Base-by-base conservation (phyloP, 1,140 invertebrate genomes). In the Lepidostoma basale region DNA sequence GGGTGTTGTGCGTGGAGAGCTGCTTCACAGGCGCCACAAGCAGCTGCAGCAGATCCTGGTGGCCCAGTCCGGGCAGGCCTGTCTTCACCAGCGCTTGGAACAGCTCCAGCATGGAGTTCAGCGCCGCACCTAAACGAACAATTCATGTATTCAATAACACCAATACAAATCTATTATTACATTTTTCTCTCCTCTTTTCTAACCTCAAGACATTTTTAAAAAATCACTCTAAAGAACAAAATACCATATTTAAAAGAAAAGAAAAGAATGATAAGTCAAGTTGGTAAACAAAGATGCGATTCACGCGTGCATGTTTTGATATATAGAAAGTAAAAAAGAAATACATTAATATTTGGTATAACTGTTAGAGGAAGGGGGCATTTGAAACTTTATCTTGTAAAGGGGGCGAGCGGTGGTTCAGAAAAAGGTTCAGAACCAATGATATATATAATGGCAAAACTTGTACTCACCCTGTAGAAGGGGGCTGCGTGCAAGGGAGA, bases 31-130 rank as follows among this genome's bases (percentile, higher is more conserved):
- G 90, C 20, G 87, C 83, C 62, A 92, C 86, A 9, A 95, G 79
- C 82, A 92, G 85, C 12, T 86, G 83, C 10, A 97, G 79, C 16
- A 98, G 81, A 69, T 95, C 90, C 59, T 90, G 87, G 71, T 94
- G 95, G 16, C 90, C 88, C 28, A 96, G 85, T 45, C 90, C 91
- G 1, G 90, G 88, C 54, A 95, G 84, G 72, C 90, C 88, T 14
- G 92, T 91, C 73, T 88, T 84, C 6, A 97, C 95, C 58, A 98
- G 78, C 12, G 94, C 91, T 82, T 94, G 90, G 77, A 98, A 93
- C 73, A 98, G 94, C 70, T 97, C 92, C 56, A 98, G 83, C 85
- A 97, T 91, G 2, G 96, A 92, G 74, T 88, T 89, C 20, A 98
- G 84, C 3, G 96, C 95, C 10, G 91, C 89, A 47, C 94, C 90